A percentile compares a stretch with the other conserved stretches of the same genome.
These are phyloP conservation scores for Isaurus tuberculatus DNA, from an alignment of 92 coral and sea anemone species.

Conservation along the genomic window DNA sequence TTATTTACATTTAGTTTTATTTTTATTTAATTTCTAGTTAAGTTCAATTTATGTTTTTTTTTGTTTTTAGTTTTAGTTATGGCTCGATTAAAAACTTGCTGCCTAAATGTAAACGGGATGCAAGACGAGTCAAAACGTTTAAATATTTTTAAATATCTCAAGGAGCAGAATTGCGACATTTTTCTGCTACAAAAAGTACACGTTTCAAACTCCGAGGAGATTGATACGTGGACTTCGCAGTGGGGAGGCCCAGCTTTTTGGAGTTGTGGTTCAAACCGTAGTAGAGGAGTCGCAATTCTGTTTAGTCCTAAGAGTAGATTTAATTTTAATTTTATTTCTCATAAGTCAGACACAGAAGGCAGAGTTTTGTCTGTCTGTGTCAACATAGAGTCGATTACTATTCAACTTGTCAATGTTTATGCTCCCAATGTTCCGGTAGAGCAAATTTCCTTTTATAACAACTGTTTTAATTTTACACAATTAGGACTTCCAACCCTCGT, in stretches of 20 bases:
- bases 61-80: background rate
- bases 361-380: background rate
- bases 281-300: background rate
- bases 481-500: too few relatives aligned
- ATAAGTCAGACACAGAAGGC: background rate
- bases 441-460: too few relatives aligned
- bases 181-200: background rate
- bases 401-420: slow-evolving; percentile 22
- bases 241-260: slow-evolving; percentile 12
- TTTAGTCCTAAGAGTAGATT: background rate
- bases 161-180: background rate
- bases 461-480: too few relatives aligned
- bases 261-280: background rate
- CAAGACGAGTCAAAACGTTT: background rate
- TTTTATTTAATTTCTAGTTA: too few relatives aligned
- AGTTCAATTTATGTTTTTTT: background rate
- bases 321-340: background rate
- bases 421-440: slow-evolving; percentile 17
- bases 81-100: background rate
- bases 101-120: too few relatives aligned
- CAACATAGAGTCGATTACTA: background rate
- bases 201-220: background rate
- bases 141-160: background rate
- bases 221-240: slow-evolving; percentile 8
- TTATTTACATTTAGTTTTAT: too few relatives aligned